Base-by-base conservation (phyloP, 2,888 invertebrate species). In the Ichneumoninae sp. region DNA sequence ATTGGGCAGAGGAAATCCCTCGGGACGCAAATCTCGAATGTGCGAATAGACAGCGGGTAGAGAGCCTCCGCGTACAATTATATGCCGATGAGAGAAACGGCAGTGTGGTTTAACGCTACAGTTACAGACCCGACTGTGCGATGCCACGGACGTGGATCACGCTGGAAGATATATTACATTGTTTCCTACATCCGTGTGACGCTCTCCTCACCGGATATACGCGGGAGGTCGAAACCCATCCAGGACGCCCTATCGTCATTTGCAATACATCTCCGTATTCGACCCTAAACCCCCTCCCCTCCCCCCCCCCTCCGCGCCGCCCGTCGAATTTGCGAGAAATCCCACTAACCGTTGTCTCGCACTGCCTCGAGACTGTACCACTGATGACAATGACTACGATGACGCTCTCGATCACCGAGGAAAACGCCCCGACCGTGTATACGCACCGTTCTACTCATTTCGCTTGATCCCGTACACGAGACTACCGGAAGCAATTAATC, bases 121-220 rank as follows among this genome's bases (percentile, higher is more conserved):
- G 88, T 89, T 89, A 90, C 88, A 60, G 26, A 1, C 87, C 90
- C 88, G 87, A 86, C 85, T 88, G 85, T 85, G 83, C 85, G 89
- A 89, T 90, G 89, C 89, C 87, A 86, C 89, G 88, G 89, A 89
- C 89, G 88, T 89, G 89, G 89, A 89, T 90, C 90, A 89, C 87
- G 86, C 80, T 81, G 86, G 88, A 88, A 90, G 89, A 91, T 90
- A 89, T 87, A 91, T 89, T 89, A 88, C 89, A 89, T 88, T 90
- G 91, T 90, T 90, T 89, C 90, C 88, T 86, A 81, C 83, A 86
- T 88, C 85, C 85, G 86, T 66, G 76, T 10, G 52, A 2, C 52
- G 22, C 36, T 54, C 65, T 36, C 36, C 65, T 50, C 26, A n/a
- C 52, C 76, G 76, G 76, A 76, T 76, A 76, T 66, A 65, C 30